Percentiles rank a stretch among this genome's conserved stretches.
Evolutionary conservation across 2,113 vertebrate species (phyloP).

Genomic region (Sterrhoptilus dennistouni): DNA sequence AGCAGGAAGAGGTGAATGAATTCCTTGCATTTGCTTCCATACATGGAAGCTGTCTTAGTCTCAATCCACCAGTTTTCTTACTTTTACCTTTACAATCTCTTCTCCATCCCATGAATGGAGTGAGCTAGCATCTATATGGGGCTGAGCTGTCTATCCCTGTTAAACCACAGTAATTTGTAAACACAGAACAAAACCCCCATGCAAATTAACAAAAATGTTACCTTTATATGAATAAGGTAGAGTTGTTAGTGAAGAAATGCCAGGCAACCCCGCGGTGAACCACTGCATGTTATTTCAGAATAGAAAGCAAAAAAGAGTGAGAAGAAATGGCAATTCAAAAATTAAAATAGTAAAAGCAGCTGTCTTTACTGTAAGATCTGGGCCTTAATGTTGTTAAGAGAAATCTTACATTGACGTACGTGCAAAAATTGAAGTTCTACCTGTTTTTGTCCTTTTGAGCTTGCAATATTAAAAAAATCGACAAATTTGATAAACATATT

Average conservation of each 20-base stretch:
- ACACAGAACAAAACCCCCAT: fast-evolving
- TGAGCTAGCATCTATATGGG: fast-evolving
- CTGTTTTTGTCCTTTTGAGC: background rate
- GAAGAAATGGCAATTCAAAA: background rate
- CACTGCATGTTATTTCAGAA: background rate
- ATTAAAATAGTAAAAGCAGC: background rate
- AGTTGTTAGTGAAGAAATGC: background rate
- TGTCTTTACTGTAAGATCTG: background rate
- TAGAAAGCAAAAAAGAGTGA: background rate
- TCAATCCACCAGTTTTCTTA: background rate
- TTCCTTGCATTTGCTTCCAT: background rate
- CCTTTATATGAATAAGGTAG: fast-evolving
- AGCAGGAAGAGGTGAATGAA: fast-evolving
- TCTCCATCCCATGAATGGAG: fast-evolving
- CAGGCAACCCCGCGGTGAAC: background rate
- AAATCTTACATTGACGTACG: background rate
- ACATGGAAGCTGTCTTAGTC: fast-evolving
- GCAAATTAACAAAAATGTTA: background rate
- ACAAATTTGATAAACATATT: background rate
- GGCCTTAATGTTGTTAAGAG: background rate
- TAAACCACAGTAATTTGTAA: background rate
- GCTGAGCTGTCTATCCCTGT: background rate
- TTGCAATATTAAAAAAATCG: background rate
- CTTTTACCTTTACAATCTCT: background rate
- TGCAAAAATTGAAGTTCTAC: background rate